Percentiles rank a stretch among this genome's conserved stretches.
These are phyloP conservation scores for Diprion similis DNA, from an alignment of 1,140 invertebrate species.

Conservation along the genomic window DNA sequence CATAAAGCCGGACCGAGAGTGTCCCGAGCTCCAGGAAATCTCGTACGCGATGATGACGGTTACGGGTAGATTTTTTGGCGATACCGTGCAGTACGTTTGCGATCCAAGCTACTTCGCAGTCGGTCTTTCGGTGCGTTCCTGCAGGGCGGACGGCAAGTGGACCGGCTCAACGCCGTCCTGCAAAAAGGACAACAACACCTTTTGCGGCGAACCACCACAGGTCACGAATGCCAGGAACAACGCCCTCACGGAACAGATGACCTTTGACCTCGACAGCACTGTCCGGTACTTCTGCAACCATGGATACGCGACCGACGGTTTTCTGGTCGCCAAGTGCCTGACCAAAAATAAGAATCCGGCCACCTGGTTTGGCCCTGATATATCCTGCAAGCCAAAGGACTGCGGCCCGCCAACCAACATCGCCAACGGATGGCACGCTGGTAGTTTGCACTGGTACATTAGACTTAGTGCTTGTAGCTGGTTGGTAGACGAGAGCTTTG, in stretches of 20 bases:
- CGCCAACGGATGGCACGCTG: conserved; percentile 82
- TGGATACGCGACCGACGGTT: conserved; percentile 84
- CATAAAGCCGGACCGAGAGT: conserved; percentile 88
- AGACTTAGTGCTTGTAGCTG: conserved; percentile 1
- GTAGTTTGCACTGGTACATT: not conserved
- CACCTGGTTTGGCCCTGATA: conserved; percentile 85
- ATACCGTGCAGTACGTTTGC: conserved; percentile 78
- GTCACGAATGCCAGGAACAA: conserved; percentile 87
- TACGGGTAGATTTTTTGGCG: conserved; percentile 75
- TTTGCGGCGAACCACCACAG: conserved; percentile 82
- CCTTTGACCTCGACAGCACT: conserved; percentile 79
- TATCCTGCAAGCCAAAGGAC: conserved; percentile 88
- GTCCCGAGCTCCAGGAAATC: conserved; percentile 74
- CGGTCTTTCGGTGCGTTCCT: conserved; percentile 79
- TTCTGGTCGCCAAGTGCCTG: conserved; percentile 83
- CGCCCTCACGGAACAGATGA: conserved; percentile 76
- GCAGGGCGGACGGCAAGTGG: conserved; percentile 89
- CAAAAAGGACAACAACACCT: conserved; percentile 84
- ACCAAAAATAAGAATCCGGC: conserved; percentile 73
- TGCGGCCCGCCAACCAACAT: conserved; percentile 86
- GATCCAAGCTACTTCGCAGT: conserved; percentile 83
- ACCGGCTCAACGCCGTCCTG: conserved; percentile 84
- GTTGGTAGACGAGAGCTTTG: not conserved
- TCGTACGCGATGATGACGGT: conserved; percentile 71
- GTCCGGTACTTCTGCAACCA: conserved; percentile 86